Evolutionary conservation across 2,113 vertebrate genomes (phyloP).

Genomic region (Syngnathoides biaculeatus): DNA sequence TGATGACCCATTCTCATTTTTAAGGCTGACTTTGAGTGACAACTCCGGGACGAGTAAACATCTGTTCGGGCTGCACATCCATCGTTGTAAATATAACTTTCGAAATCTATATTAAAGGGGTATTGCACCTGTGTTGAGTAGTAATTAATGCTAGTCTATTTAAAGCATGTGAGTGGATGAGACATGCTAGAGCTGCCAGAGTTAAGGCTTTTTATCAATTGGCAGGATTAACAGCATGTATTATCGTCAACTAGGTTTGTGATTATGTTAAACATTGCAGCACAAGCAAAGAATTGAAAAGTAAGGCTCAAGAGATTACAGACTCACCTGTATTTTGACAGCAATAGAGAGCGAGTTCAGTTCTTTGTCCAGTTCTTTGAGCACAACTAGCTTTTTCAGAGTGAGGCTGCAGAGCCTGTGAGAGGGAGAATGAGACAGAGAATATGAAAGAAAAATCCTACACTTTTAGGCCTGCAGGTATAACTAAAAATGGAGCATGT

Average conservation of each 20-base stretch:
- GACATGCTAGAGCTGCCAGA: conserved; percentile 35
- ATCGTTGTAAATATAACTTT: conserved; percentile 27
- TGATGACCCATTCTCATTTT: background rate
- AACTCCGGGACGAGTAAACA: background rate
- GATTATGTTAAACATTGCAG: conserved; percentile 16
- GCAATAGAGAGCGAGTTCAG: conserved; percentile 77
- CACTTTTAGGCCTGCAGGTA: background rate
- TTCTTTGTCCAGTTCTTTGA: conserved; percentile 85
- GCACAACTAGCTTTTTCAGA: conserved; percentile 78
- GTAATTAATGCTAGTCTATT: conserved; percentile 41
- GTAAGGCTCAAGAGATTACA: conserved; percentile 19
- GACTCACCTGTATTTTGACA: conserved; percentile 76
- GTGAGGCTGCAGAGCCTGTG: conserved; percentile 85
- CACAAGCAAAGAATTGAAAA: conserved; percentile 6
- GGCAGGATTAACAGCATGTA: conserved; percentile 37
- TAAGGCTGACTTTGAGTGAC: background rate
- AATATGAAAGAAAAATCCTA: conserved; percentile 12
- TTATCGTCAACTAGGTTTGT: conserved; percentile 22
- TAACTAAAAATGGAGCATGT: background rate
- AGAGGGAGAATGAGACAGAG: conserved; percentile 12
- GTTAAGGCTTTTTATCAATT: conserved; percentile 43
- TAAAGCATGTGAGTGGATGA: conserved; percentile 37
- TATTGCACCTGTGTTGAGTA: conserved; percentile 31
- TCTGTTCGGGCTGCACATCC: background rate
- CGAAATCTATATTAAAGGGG: conserved; percentile 25